Evolutionary conservation across 2,888 invertebrate genomes (phyloP), one percentile per base, ranked within the genome.

Genomic region (Drosophila helvetica): DNA sequence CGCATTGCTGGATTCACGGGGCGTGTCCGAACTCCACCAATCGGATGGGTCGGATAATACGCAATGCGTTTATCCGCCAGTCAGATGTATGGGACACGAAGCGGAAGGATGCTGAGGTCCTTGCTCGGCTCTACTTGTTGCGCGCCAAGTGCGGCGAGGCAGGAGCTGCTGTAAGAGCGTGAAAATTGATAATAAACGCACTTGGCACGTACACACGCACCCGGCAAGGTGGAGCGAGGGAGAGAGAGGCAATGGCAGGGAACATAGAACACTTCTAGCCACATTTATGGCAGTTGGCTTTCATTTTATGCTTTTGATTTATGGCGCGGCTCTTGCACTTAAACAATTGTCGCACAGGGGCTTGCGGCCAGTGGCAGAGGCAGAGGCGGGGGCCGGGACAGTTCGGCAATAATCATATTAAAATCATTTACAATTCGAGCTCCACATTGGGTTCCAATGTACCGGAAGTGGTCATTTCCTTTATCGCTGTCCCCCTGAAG

Each of bases 121-220:
- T 15, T 10, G 57, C 19, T 73, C 68, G 67, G 60, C 59, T 66
- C 10, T 70, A 84, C 83, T 86, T 86, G 85, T 85, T 85, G 85
- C 83, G 63, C 56, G 57, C 10, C 18, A 17, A n/a, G 12, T 15
- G 42, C 22, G 30, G 15, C 9, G 46, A 33, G 48, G 18, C 46
- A 57, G 50, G 19, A 38, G 18, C 10, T 12, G 50, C n/a, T 30
- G 55, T 48, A 47, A 64, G 67, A 68, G 78, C 69, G 75, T 80
- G 77, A 73, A 79, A 80, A 80, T 78, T 84, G 76, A 78, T 84
- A 77, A 86, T 78, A 75, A 75, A 82, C 74, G 75, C 72, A 79
- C 56, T 71, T 66, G 50, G 52, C 53, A 77, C 79, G 74, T 67
- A 74, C 73, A 58, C 56, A 56, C 68, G 55, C 6, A 38, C 18